phyloP scores from a whole-genome alignment of 2,113 vertebrate species.

The Pseudorasbora parva region DNA sequence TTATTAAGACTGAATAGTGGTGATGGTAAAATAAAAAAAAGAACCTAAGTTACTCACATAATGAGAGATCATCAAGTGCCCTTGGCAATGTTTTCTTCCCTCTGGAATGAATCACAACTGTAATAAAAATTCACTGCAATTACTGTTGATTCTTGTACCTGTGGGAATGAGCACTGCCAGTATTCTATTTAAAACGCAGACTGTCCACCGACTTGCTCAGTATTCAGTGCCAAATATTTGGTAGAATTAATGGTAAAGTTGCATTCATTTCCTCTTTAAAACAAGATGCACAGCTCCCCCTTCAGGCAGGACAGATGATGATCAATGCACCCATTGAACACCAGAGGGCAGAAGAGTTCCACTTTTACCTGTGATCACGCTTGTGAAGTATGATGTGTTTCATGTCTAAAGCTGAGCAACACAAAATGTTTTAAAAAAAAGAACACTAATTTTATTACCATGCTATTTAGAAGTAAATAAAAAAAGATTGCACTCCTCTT shows the following conservation, averaged over 20 bases:
- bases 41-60: background rate
- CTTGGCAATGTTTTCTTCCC: background rate
- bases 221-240: background rate
- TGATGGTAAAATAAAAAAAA: background rate
- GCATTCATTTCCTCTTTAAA: background rate
- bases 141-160: background rate
- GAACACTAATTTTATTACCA: background rate
- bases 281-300: background rate
- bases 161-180: background rate
- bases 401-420: background rate
- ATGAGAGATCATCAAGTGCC: background rate
- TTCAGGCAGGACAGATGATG: background rate
- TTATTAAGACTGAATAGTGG: background rate
- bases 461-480: background rate
- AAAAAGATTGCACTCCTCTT: background rate
- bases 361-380: background rate
- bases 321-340: background rate
- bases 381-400: background rate
- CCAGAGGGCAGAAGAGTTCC: conserved; percentile 22
- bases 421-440: background rate
- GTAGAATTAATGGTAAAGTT: background rate
- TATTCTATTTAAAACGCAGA: background rate
- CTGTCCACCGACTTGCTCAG: background rate
- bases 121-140: background rate
- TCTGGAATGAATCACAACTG: background rate